These are phyloP conservation scores for Drosophila lacicola DNA, from an alignment of 2,888 invertebrate species.

Conservation along the genomic window DNA sequence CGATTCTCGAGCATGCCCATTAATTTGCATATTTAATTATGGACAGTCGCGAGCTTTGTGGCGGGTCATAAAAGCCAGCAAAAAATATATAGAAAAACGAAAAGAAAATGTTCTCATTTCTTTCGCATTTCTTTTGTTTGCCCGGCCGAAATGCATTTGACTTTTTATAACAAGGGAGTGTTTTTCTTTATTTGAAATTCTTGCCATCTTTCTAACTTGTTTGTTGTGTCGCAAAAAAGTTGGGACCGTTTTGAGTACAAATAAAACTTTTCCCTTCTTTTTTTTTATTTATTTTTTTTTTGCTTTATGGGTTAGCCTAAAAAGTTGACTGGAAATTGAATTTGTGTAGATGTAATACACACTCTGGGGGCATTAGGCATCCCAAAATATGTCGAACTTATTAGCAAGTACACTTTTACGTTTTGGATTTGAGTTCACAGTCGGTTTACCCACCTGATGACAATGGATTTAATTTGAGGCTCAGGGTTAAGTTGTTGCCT, in stretches of 20 bases:
- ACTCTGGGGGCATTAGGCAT: constrained; percentile 20
- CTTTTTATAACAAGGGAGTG: constrained; percentile 18
- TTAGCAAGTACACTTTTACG: constrained; percentile 49
- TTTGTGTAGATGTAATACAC: constrained; percentile 58
- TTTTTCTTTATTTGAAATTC: constrained; percentile 25
- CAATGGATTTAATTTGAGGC: constrained; percentile 46
- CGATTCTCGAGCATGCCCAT: constrained; percentile 17
- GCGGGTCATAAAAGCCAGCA: constrained; percentile 33
- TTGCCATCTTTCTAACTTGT: constrained; percentile 46
- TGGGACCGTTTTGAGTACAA: constrained; percentile 46
- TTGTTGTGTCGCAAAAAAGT: constrained; percentile 50
- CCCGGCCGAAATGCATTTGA: constrained; percentile 45
- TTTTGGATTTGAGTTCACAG: constrained; percentile 4
- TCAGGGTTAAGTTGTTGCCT: constrained; percentile 26
- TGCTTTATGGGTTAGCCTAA: constrained; percentile 42
- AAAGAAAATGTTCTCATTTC: constrained; percentile 17
- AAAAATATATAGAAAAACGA: constrained; percentile 9
- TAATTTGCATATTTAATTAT: constrained; percentile 73
- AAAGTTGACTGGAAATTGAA: constrained; percentile 72
- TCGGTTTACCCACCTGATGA: constrained; percentile 44
- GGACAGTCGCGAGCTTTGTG: constrained; percentile 36
- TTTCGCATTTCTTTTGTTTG: constrained; percentile 37
- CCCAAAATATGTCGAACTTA: constrained; percentile 56
- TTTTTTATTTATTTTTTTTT: not conserved
- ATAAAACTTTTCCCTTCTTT: constrained; percentile 41